Base-by-base conservation (phyloP, 2,888 invertebrate genomes). In the Troides oblongomaculatus region DNA sequence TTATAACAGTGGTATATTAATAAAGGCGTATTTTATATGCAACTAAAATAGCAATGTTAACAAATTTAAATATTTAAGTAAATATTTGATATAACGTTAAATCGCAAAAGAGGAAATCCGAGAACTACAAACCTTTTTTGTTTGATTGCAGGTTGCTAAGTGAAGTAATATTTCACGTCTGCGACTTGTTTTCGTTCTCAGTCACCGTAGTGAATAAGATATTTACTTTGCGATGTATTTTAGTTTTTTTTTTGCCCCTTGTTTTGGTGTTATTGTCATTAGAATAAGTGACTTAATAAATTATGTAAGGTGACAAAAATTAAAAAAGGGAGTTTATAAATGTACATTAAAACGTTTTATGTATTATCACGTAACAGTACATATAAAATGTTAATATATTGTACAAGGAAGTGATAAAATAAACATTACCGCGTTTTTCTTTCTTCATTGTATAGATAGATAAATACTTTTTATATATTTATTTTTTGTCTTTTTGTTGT, bases 71-170 rank as follows among this genome's bases (percentile, higher is more conserved):
- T 58, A 23, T 1, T 21, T n/a, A n/a, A 25, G 57, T 58, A 8
- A n/a, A 3, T 23, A 25, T 7, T 25, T 58, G 57, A 23, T 6
- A 53, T 53, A 53, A 53, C n/a, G 23, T 60, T 30, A 8, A 64
- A 70, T 63, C 12, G 46, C 25, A 60, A 50, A 66, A 59, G 79
- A 78, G 69, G 82, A 83, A 83, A 82, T 83, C 84, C 86, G 85
- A 84, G 86, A 86, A 85, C 83, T 83, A 82, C 80, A 79, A 75
- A 79, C 80, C 81, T 82, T 81, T 79, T 79, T 81, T 81, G 87
- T 89, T 88, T 90, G 92, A 92, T 92, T 90, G 88, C 87, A 88
- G 88, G 88, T 85, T 82, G 90, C 88, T 92, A 92, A 92, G 92
- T 92, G 92, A 87, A 91, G 90, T 86, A 90, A 91, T 92, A 92